Base-by-base conservation (phyloP, 92 coral and sea anemone genomes). In the Porites lobata region DNA sequence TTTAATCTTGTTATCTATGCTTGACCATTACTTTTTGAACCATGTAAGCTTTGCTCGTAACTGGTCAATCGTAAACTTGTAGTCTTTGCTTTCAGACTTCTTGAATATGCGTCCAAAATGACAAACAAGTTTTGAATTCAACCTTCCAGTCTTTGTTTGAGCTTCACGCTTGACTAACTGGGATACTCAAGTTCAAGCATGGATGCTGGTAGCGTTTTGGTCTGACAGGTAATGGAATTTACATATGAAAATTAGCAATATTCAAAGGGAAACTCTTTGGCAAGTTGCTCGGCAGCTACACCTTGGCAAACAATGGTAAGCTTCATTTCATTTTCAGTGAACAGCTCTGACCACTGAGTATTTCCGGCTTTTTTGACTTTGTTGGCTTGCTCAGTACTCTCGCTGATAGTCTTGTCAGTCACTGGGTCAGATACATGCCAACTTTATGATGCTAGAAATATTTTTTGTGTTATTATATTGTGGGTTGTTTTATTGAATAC, bases 11-110 rank as follows among this genome's bases (percentile, higher is more conserved):
- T 67, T 79, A 72, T 75, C 85, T 65, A 89, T 92, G 50, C 69
- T 92, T 18, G 85, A 12, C 91, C 95, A 92, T 82, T 89, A 22
- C 24, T 22, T 75, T 76, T 89, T 80, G 50, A 85, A 86, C 89
- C 93, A 89, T 66, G 85, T 92, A 43, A 74, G 89, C 86, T 92
- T 92, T 59, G 78, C 88, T 56, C 82, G 76, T 17, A 89, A 58
- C 57, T 69, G 54, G 50, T 92, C 93, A 21, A 76, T 32, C 11
- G 79, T 75, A 57, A 52, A 75, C 66, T 22, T 22, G 24, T 22
- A 70, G 75, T 70, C 19, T 70, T 70, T 65, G 20, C 22, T 65
- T 65, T 65, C 22, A 65, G 69, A 18, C 69, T 65, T 15, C 69
- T 65, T 18, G 29, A 65, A n/a, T 18, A 65, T 65, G 69, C 24